Evolutionary conservation across 2,797 vertebrate genomes (phyloP), one percentile per base, ranked within the genome.

Genomic region (Miichthys miiuy): DNA sequence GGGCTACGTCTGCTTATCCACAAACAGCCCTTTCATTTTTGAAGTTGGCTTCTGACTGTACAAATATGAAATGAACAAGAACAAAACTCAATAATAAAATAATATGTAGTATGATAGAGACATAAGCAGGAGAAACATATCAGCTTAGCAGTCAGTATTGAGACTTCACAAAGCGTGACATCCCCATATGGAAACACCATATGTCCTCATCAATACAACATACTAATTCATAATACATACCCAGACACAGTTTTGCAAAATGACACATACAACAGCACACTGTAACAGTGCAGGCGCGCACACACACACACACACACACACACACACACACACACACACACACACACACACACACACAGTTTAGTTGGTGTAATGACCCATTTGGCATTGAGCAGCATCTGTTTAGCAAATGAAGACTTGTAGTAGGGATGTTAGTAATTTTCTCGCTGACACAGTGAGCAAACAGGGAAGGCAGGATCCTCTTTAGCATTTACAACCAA

Each of bases 201-300:
- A 92, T 94, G 93, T 87, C 77, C 90, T 93, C 90, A 92, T 93
- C 86, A 92, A 94, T 93, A 88, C 77, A 90, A 88, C 87, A 93
- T 91, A 70, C 64, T 82, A 86, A 91, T 93, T 78, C 85, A 92
- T 92, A 90, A 94, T 87, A 79, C 72, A 94, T 92, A 75, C 77
- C 57, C 82, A 86, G 79, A 87, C 86, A 75, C 77, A 76, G 64
- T 69, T 69, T 66, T 72, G 72, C 74, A 80, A 55, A 85, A 58
- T 50, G 61, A 75, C 79, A 86, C 75, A 62, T 47, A 23, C 77
- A 58, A 68, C 21, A 17, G 62, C 56, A 65, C 63, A 51, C 23
- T 50, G 38, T 65, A 63, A 77, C 81, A 52, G 56, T 54, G 27
- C 41, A 62, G 13, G 30, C 16, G 51, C 54, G 64, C 55, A 50